Conservation (phyloP, 2,797 vertebrate genomes). For the Nyctibius grandis region DNA sequence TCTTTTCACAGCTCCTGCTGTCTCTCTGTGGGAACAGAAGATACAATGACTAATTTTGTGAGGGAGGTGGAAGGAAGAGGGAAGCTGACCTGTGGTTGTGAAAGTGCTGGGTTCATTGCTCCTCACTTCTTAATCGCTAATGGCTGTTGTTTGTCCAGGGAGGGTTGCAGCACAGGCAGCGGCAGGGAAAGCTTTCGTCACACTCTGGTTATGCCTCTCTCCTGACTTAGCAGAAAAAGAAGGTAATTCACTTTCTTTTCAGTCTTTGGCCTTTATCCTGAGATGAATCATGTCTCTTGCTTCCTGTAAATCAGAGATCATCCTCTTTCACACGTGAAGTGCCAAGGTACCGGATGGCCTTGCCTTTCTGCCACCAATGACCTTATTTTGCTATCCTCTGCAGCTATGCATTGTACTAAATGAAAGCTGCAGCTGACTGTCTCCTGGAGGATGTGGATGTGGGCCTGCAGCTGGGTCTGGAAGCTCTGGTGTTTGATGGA, state of each 20-base stretch:
- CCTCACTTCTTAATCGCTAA: not conserved
- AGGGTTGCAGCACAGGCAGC: not conserved
- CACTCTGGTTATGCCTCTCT: not conserved
- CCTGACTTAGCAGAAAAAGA: slow-evolving; percentile 20
- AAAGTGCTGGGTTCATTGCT: not conserved
- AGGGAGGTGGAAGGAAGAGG: not conserved
- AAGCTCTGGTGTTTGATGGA: not conserved
- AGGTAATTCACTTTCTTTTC: slow-evolving; percentile 11
- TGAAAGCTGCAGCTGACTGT: not conserved
- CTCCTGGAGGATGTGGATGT: not conserved
- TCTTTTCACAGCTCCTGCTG: not conserved
- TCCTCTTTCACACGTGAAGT: not conserved
- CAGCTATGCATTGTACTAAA: not conserved
- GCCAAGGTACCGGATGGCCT: not conserved
- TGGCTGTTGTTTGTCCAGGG: not conserved
- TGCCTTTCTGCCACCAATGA: not conserved
- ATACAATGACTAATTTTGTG: not conserved
- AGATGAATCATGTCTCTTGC: not conserved
- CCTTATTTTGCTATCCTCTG: not conserved
- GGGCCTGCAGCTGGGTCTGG: not conserved
- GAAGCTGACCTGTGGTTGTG: not conserved
- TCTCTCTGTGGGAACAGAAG: not conserved
- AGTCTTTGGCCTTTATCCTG: not conserved
- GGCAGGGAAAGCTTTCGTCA: not conserved
- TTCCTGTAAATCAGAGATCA: not conserved